Base-by-base conservation (phyloP, 2,888 invertebrate genomes). In the Smittia aterrima region DNA sequence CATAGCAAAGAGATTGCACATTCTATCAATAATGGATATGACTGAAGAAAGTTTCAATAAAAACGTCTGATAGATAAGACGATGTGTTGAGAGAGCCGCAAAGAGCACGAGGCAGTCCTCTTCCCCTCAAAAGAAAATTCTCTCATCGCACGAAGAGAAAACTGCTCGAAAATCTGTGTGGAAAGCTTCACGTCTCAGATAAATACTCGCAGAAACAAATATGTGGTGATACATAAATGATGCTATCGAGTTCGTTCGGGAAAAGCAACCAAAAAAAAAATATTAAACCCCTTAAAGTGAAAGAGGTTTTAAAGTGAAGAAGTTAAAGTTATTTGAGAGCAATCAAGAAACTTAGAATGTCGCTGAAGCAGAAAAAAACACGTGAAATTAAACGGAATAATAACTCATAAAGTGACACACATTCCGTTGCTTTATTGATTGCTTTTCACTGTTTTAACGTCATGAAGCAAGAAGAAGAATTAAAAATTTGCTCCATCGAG, bases 171-270 rank as follows among this genome's bases (percentile, higher is more conserved):
- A 58, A 58, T 58, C 20, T 58, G 58, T 58, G 47, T 47, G n/a
- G 47, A 58, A 58, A 58, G 22, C 18, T 41, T 41, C 41, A 22
- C 41, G 40, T 40, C 1, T 11, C 2, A 47, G 47, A n/a, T 16
- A n/a, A 54, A 47, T 53, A 22, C 70, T 53, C 47, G 47, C 47
- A 70, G 53, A 53, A 53, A 41, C 70, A 53, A 70, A 70, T 53
- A 70, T 70, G 70, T 54, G 47, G 70, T 70, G 70, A 70, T 70
- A 70, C 70, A 54, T 47, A 67, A 67, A 25, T 54, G 70, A 70
- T 70, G 70, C 27, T 54, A 25, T 70, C 54, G 70, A 25, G 53
- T 18, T 41, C 20, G 13, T 24, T 3, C 22, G 20, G n/a, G 24
- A 20, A 67, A 41, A 18, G 38, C 41, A 47, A 47, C 13, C 20